Base-by-base conservation (phyloP, 2,888 invertebrate species). In the Malthinus seriepunctatus region DNA sequence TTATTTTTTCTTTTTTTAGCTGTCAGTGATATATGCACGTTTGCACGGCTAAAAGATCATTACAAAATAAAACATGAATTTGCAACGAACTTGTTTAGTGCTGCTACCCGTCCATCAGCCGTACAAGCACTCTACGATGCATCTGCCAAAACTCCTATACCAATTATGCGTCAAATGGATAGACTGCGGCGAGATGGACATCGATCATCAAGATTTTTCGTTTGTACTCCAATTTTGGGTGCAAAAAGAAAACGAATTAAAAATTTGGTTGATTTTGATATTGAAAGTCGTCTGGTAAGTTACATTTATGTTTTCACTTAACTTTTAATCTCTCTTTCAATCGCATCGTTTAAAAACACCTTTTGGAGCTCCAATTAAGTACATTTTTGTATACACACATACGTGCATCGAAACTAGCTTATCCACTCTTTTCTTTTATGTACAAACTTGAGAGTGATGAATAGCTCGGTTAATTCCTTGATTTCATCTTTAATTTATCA, bases 1-100 rank as follows among this genome's bases (percentile, higher is more conserved):
- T 5, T 2, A 23, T 23, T 23, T 23, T 23, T 23, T 23, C 5
- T 5, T 6, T 42, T 89, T 88, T 50, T 86, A 95, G 95, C 95
- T 79, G 94, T 93, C 83, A 91, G 95, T 76, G 93, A 94, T 84
- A 89, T 95, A 81, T 89, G 89, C 74, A 87, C 89, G 77, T 95
- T 94, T 84, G 91, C 92, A 69, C 78, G 85, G 71, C 85, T 88
- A 76, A 91, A 88, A 81, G 83, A 86, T 69, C 91, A 93, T 82
- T 93, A 87, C 82, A 84, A 83, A 76, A 84, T 88, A 69, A 83
- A 84, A 73, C 87, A 88, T 76, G 84, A 85, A 70, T 84, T 88
- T 75, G 84, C 85, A 73, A 86, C 88, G 71, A 85, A 85, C 71
- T 84, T 95, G 69, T 95, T 95, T 80, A 87, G 87, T 64, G 81